These are phyloP conservation scores for Scaptomyza caliginosa DNA, from an alignment of 2,888 invertebrate genomes.

Conservation along the genomic window DNA sequence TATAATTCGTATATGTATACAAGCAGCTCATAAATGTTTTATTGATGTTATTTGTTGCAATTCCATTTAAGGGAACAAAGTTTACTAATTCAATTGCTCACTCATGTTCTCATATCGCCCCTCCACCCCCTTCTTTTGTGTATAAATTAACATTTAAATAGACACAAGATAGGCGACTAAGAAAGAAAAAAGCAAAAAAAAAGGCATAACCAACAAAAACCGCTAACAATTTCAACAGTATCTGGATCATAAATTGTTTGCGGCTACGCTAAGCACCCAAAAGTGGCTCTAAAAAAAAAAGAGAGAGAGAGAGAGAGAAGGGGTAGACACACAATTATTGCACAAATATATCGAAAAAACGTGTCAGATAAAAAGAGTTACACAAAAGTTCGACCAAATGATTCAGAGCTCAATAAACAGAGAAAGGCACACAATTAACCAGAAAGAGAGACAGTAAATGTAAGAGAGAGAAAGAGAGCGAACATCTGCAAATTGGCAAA, in stretches of 20 bases:
- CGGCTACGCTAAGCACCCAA: not conserved
- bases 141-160: constrained; percentile 47
- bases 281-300: not conserved
- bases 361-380: constrained; percentile 62
- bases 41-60: constrained; percentile 54
- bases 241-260: constrained; percentile 15
- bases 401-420: constrained; percentile 39
- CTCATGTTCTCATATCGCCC: not conserved
- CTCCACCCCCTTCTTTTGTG: not conserved
- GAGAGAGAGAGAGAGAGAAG: not conserved
- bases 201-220: no score
- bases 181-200: not conserved
- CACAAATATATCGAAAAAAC: constrained; percentile 65
- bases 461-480: not conserved
- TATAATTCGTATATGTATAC: constrained; percentile 5
- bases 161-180: constrained; percentile 6
- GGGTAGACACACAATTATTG: constrained; percentile 25
- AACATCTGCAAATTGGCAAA: constrained; percentile 11
- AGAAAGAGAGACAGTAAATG: not conserved
- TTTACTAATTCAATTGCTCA: constrained; percentile 53
- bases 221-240: constrained; percentile 1
- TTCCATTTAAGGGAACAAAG: constrained; percentile 32
- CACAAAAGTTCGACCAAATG: constrained; percentile 20
- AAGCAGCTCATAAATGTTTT: constrained; percentile 68
- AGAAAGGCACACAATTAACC: not conserved